phyloP scores from a whole-genome alignment of 2,113 vertebrate species.

The Suricata suricatta region DNA sequence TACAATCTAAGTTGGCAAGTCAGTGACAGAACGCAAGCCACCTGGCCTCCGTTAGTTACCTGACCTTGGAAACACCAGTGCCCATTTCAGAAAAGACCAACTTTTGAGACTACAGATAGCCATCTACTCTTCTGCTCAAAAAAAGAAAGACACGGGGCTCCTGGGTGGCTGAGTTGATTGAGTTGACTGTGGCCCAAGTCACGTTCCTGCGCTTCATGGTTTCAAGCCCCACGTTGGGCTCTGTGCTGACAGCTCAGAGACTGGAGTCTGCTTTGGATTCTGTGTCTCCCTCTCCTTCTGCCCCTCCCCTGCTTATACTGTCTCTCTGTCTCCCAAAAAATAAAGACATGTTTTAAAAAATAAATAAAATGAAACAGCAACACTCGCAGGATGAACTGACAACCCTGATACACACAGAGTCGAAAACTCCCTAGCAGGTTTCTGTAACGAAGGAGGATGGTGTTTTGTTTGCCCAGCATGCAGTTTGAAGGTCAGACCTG shows the following conservation, averaged over 20 bases:
- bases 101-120: not conserved
- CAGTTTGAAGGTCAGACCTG: constrained; percentile 75
- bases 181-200: too few species aligned
- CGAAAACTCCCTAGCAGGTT: constrained; percentile 24
- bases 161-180: too few species aligned
- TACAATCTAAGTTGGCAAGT: not conserved
- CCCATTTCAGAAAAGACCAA: constrained; percentile 7
- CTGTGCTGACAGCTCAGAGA: too few species aligned
- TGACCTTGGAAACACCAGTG: constrained; percentile 37
- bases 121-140: not conserved
- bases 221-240: too few species aligned
- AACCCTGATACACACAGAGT: not conserved
- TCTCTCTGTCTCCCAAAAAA: too few species aligned
- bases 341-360: too few species aligned
- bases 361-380: not conserved
- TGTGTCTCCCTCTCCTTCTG: too few species aligned
- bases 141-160: not conserved
- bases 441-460: not conserved
- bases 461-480: constrained; percentile 56
- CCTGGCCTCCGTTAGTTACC: constrained; percentile 50
- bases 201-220: too few species aligned
- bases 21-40: not conserved
- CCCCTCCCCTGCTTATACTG: too few species aligned
- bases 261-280: too few species aligned
- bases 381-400: not conserved